A percentile compares a stretch with the other conserved stretches of the same genome.
These are phyloP conservation scores for Muntiacus reevesi DNA, from an alignment of 2,113 vertebrate species.

Conservation along the genomic window DNA sequence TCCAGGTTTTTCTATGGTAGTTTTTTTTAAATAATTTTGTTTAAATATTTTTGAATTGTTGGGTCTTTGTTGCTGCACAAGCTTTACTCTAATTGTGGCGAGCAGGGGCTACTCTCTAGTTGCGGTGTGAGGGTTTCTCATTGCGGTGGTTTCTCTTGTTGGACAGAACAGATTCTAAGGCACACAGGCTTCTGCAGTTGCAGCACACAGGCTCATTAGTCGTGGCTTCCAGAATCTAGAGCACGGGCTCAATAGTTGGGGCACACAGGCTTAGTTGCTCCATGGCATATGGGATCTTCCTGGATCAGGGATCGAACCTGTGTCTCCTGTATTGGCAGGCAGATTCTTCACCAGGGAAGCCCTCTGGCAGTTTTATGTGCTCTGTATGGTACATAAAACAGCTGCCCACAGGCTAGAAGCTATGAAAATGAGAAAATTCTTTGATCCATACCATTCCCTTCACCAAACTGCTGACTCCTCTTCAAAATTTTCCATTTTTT, in stretches of 20 bases:
- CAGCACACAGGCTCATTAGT: fast-evolving
- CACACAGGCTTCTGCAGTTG: not conserved
- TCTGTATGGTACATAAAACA: not conserved
- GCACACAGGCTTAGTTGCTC: not conserved
- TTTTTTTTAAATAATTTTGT: too few species aligned
- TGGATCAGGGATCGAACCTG: not conserved
- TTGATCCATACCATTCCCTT: not conserved
- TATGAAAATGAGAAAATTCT: not conserved
- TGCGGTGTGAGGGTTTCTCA: not conserved
- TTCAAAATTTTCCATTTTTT: not conserved
- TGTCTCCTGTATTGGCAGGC: not conserved
- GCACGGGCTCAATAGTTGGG: not conserved
- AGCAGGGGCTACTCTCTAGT: too few species aligned
- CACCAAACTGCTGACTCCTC: not conserved
- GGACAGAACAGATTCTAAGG: not conserved
- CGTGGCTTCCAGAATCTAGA: not conserved
- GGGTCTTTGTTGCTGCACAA: too few species aligned
- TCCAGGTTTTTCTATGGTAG: not conserved
- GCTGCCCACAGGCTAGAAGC: not conserved
- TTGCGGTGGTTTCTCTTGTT: not conserved
- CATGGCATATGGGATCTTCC: not conserved
- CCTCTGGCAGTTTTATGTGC: not conserved
- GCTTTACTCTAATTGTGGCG: too few species aligned
- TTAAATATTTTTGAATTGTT: too few species aligned
- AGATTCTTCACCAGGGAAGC: not conserved